Evolutionary conservation across 2,797 vertebrate species (phyloP), one percentile per base, ranked within the genome.

Genomic region (Enteromius radiatus): DNA sequence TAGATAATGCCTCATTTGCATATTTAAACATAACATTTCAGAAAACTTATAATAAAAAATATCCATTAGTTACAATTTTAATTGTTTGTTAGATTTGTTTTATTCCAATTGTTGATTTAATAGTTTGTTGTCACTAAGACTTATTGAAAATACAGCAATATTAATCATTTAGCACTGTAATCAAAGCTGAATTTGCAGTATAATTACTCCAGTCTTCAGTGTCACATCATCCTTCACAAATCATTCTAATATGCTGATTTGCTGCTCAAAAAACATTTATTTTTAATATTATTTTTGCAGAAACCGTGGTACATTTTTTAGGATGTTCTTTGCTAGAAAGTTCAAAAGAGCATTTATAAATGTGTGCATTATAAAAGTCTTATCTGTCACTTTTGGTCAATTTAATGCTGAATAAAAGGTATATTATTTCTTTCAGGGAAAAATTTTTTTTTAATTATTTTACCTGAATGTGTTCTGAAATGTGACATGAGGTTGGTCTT

Each of bases 401-500:
- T 54, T n/a, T n/a, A 54, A n/a, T 56, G 54, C 54, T 11, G 1
- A 56, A 23, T 23, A 56, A 56, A 11, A 14, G 11, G 36, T 21
- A 21, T 36, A 59, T 65, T 1, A 65, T 36, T 33, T 64, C 7
- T 19, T 64, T 64, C 28, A 31, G 43, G 43, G 12, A 0, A 5
- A 45, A n/a, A n/a, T n/a, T n/a, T n/a, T n/a, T n/a, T n/a, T n/a
- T n/a, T n/a, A n/a, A n/a, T n/a, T n/a, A n/a, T 11, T 88, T 94
- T 95, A 99, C 98, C 98, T 90, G 98, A 99, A 92, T 99, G 98
- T 1, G 98, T 99, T 89, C 98, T 96, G 93, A 99, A 99, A 95
- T 99, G 98, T 94, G 98, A 99, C 93, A 99, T 97, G 84, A 99
- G 93, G 91, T 97, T 99, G 88, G 98, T 99, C 91, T 99, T 99